Evolutionary conservation across 2,888 invertebrate genomes (phyloP).

Genomic region (Agrochola litura): DNA sequence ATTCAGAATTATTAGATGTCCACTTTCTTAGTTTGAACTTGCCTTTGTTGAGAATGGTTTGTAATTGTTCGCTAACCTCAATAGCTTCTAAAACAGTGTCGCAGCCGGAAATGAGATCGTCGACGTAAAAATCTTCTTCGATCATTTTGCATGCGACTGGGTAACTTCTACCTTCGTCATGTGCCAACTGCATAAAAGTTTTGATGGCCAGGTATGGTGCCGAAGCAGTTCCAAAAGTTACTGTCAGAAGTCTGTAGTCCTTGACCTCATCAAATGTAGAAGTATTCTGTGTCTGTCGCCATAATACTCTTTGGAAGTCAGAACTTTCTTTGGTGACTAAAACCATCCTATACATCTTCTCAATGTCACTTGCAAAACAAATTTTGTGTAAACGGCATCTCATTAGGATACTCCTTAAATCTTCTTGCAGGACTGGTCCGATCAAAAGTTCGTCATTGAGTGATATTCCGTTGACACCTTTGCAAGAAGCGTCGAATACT

Average conservation of each 20-base stretch:
- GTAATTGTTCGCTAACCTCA: no score
- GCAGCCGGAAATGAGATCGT: no score
- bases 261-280: no score
- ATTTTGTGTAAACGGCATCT: not conserved
- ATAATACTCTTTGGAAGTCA: no score
- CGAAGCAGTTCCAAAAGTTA: conserved; percentile 4
- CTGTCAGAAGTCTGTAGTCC: no score
- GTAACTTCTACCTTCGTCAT: not conserved
- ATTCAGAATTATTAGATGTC: not conserved
- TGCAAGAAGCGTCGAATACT: no score
- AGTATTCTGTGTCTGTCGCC: no score
- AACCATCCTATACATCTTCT: not conserved
- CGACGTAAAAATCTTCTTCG: no score
- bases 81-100: no score
- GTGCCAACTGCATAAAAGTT: conserved; percentile 13
- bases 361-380: conserved; percentile 1
- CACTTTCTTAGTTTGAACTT: not conserved
- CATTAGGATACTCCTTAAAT: not conserved
- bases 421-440: not conserved
- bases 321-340: no score
- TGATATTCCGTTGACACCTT: conserved; percentile 4
- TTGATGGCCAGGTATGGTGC: conserved; percentile 57
- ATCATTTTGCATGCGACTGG: not conserved
- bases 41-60: not conserved
- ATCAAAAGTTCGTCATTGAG: not conserved